A percentile compares a stretch with the other conserved stretches of the same genome.
These are phyloP conservation scores for Varanus salvator DNA, from an alignment of 2,113 vertebrate species.

Conservation along the genomic window DNA sequence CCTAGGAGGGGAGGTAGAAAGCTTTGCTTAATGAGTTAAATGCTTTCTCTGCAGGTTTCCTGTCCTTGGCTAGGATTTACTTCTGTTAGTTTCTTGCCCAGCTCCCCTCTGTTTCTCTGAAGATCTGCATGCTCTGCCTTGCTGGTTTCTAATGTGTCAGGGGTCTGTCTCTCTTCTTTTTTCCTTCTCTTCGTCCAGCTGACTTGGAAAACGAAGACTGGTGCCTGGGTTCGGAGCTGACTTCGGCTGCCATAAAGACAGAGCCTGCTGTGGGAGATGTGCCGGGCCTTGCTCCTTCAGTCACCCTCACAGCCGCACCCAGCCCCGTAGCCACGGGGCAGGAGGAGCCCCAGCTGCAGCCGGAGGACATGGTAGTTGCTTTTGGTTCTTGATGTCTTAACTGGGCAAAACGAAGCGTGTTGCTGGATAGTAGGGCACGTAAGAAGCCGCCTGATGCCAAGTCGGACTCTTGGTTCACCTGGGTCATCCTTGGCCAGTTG, in stretches of 20 bases:
- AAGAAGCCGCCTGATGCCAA: neutral
- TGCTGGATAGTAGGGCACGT: too few species aligned
- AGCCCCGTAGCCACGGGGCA: slow-evolving; percentile 63
- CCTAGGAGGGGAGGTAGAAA: slow-evolving; percentile 46
- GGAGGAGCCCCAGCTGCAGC: slow-evolving; percentile 65
- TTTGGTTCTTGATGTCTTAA: neutral
- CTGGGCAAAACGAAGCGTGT: neutral
- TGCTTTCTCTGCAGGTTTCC: slow-evolving; percentile 56
- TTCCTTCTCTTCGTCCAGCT: slow-evolving; percentile 60
- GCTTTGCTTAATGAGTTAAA: slow-evolving; percentile 60
- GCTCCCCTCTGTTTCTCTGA: slow-evolving; percentile 18
- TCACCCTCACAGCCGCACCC: slow-evolving; percentile 81
- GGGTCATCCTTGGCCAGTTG: too few species aligned
- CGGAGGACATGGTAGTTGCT: slow-evolving; percentile 58
- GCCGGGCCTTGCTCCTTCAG: slow-evolving; percentile 85
- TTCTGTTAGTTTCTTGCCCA: neutral
- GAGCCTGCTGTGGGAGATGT: slow-evolving; percentile 83
- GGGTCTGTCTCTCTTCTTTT: slow-evolving; percentile 34
- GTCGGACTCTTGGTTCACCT: too few species aligned
- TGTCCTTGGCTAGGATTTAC: slow-evolving; percentile 6
- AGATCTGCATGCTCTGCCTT: slow-evolving; percentile 29
- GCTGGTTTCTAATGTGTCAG: slow-evolving; percentile 53
- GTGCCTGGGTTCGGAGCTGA: slow-evolving; percentile 85
- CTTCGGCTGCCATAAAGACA: slow-evolving; percentile 83
- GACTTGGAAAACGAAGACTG: slow-evolving; percentile 90